These are phyloP conservation scores for Enteromius viviparus DNA, from an alignment of 2,797 vertebrate species.

Conservation along the genomic window DNA sequence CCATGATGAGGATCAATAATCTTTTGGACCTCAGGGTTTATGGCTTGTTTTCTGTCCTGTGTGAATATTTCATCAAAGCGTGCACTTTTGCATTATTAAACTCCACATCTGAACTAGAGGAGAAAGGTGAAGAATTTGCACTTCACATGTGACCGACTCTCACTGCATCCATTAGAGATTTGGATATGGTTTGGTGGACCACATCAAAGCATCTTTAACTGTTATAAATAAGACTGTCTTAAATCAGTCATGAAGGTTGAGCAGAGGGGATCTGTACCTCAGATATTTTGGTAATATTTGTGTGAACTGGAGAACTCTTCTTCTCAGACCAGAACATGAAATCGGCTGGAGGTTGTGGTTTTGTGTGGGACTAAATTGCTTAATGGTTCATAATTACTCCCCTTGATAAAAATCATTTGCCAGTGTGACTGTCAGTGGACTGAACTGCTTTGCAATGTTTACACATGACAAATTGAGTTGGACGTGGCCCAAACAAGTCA, in stretches of 20 bases:
- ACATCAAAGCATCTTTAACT: slow-evolving; percentile 27
- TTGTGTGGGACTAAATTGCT: slow-evolving; percentile 19
- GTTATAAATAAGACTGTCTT: neutral
- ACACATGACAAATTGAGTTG: neutral
- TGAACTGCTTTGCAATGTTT: neutral
- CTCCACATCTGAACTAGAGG: slow-evolving; percentile 10
- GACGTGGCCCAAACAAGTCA: neutral
- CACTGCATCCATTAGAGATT: neutral
- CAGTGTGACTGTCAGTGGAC: neutral
- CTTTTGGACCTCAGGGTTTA: neutral
- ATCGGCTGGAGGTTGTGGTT: slow-evolving; percentile 27
- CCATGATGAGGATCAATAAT: neutral
- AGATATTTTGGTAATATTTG: slow-evolving; percentile 38
- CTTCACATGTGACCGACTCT: slow-evolving; percentile 1
- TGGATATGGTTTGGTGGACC: slow-evolving; percentile 25
- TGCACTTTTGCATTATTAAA: slow-evolving; percentile 46
- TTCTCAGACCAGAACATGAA: slow-evolving; percentile 48
- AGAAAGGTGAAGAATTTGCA: slow-evolving; percentile 33
- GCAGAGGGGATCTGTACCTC: slow-evolving; percentile 9
- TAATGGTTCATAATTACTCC: slow-evolving; percentile 1
- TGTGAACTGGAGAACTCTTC: slow-evolving; percentile 21
- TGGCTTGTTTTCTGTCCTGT: slow-evolving; percentile 25
- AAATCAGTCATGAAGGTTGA: slow-evolving; percentile 16
- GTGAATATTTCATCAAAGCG: slow-evolving; percentile 52
- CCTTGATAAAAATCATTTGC: slow-evolving; percentile 3